Conservation (phyloP, 2,888 invertebrate genomes). For the Rotaria sp. region DNA sequence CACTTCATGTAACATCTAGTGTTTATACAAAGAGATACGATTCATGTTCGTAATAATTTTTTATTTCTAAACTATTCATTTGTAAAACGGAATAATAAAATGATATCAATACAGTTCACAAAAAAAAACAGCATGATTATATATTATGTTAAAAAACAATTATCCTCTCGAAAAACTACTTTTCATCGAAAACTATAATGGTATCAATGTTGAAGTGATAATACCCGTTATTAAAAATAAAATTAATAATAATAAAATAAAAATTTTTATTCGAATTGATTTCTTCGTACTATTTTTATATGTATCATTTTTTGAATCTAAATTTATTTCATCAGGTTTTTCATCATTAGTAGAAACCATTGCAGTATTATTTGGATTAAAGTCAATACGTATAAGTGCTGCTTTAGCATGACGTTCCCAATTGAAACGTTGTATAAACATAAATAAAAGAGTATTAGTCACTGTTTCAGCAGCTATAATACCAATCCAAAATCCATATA, state of each 20-base stretch:
- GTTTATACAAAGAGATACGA: too few species aligned
- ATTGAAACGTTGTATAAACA: not conserved
- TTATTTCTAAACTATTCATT: too few species aligned
- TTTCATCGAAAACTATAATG: not conserved
- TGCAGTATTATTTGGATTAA: not conserved
- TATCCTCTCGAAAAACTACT: too few species aligned
- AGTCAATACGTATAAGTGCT: not conserved
- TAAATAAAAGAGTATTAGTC: not conserved
- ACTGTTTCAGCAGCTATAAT: not conserved
- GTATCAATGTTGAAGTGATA: not conserved
- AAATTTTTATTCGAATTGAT: not conserved
- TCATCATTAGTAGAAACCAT: not conserved
- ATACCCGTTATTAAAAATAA: not conserved
- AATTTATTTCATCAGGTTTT: not conserved
- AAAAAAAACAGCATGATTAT: too few species aligned
- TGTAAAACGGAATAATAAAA: too few species aligned
- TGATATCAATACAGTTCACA: too few species aligned
- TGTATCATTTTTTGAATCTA: not conserved
- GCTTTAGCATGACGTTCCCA: not conserved
- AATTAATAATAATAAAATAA: not conserved
- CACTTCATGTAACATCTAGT: too few species aligned
- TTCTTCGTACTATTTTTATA: not conserved
- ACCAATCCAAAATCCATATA: conserved; percentile 15
- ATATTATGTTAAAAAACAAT: too few species aligned
- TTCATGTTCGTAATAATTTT: too few species aligned